Conservation (phyloP, 2,113 vertebrate species). For the Xiphias gladius region DNA sequence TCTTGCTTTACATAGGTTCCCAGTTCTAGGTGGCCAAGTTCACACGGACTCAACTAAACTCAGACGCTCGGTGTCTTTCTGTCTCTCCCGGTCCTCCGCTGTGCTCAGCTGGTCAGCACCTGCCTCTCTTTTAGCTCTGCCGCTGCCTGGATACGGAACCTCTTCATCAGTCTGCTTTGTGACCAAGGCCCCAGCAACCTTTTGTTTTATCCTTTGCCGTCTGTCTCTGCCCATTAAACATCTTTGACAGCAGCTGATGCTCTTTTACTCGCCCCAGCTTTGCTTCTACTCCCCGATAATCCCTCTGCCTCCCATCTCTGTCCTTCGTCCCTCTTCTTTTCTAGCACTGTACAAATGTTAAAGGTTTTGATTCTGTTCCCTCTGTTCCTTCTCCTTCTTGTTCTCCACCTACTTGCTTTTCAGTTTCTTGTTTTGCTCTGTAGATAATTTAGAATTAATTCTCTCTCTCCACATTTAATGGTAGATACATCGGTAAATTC, state of each 20-base stretch:
- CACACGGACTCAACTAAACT: no score
- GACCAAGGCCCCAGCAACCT: slow-evolving; percentile 41
- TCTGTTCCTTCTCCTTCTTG: no score
- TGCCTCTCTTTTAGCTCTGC: slow-evolving; percentile 47
- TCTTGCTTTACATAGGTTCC: no score
- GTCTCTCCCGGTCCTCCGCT: not conserved
- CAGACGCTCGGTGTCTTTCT: no score
- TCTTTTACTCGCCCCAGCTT: slow-evolving; percentile 13
- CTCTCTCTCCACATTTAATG: not conserved
- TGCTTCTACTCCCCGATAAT: not conserved
- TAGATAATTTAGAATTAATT: no score
- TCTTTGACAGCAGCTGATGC: slow-evolving; percentile 49
- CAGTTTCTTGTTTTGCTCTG: no score
- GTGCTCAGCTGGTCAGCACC: slow-evolving; percentile 38
- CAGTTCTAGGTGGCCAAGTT: no score
- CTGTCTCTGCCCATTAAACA: slow-evolving; percentile 45
- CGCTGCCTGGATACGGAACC: slow-evolving; percentile 63
- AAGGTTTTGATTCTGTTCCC: not conserved
- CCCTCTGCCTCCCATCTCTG: no score
- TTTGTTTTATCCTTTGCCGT: slow-evolving; percentile 42
- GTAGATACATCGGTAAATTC: not conserved
- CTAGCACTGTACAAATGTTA: not conserved
- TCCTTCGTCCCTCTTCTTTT: not conserved
- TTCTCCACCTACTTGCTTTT: no score
- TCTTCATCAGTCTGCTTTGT: slow-evolving; percentile 65